Conservation (phyloP, 2,113 vertebrate species). For the Dipodomys merriami region DNA sequence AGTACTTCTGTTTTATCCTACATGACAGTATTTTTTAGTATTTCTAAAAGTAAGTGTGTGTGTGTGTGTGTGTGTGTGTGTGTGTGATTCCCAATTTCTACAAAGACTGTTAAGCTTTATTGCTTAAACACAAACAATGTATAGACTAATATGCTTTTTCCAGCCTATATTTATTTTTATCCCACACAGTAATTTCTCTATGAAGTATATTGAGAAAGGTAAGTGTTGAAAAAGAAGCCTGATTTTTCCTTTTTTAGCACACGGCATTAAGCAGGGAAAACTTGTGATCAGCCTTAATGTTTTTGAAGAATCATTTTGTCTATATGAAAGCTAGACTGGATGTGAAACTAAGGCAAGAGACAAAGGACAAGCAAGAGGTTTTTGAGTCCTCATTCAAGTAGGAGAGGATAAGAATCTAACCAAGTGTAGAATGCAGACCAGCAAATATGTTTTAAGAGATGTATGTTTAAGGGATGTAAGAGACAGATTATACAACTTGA, state of each 20-base stretch:
- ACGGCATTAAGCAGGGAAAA: neutral
- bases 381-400: neutral
- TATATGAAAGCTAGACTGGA: neutral
- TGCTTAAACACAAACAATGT: neutral
- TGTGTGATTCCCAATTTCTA: no score
- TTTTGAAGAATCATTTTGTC: constrained; percentile 36
- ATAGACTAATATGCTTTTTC: constrained; percentile 12
- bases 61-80: no score
- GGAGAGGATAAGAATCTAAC: neutral
- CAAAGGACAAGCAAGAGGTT: neutral
- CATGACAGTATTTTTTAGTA: neutral
- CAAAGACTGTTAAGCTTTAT: neutral
- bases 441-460: neutral
- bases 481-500: no score
- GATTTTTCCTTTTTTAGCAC: neutral
- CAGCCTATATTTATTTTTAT: neutral
- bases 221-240: neutral
- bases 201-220: neutral
- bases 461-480: neutral
- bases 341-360: constrained; percentile 17
- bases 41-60: neutral
- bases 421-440: neutral
- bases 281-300: neutral
- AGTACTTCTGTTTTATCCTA: constrained; percentile 26
- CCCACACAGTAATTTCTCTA: neutral